These are phyloP conservation scores for Parambassis ranga DNA, from an alignment of 2,797 vertebrate genomes.

Conservation along the genomic window DNA sequence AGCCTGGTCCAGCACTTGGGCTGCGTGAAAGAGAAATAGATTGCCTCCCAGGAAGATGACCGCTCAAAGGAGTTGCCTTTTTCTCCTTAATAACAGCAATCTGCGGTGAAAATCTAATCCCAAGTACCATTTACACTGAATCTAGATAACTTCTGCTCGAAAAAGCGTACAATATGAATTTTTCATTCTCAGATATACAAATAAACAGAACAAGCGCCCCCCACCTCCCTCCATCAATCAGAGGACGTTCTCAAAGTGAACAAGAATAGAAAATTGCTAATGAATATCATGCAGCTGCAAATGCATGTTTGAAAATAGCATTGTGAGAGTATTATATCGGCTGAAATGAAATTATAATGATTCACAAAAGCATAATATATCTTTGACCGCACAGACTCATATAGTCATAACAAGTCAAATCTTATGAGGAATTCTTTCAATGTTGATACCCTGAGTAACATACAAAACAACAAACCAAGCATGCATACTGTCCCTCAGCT, in stretches of 20 bases:
- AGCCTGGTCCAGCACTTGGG: conserved; percentile 76
- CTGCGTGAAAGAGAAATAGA: conserved; percentile 82
- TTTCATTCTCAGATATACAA: conserved; percentile 83
- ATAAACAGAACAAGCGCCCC: conserved; percentile 76
- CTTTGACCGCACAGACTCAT: conserved; percentile 31
- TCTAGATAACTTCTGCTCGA: conserved; percentile 83
- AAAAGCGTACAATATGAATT: conserved; percentile 83
- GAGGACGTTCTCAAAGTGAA: conserved; percentile 65
- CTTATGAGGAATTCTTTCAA: conserved; percentile 39
- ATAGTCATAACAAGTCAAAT: conserved; percentile 17
- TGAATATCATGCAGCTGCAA: conserved; percentile 64
- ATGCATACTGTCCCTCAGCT: conserved; percentile 56
- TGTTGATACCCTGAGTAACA: conserved; percentile 56
- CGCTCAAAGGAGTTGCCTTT: conserved; percentile 73
- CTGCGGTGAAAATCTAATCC: conserved; percentile 86
- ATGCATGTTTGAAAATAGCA: conserved; percentile 60
- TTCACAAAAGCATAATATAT: conserved; percentile 33
- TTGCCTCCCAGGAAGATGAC: conserved; percentile 84
- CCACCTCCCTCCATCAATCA: conserved; percentile 68
- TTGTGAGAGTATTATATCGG: conserved; percentile 26
- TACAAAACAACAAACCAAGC: conserved; percentile 61
- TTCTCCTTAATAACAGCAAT: conserved; percentile 84
- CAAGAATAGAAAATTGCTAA: conserved; percentile 78
- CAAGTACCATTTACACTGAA: conserved; percentile 83
- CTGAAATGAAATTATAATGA: conserved; percentile 25